A percentile compares a stretch with the other conserved stretches of the same genome.
Evolutionary conservation across 1,140 invertebrate genomes (phyloP).

Genomic region (Drosophila insularis): DNA sequence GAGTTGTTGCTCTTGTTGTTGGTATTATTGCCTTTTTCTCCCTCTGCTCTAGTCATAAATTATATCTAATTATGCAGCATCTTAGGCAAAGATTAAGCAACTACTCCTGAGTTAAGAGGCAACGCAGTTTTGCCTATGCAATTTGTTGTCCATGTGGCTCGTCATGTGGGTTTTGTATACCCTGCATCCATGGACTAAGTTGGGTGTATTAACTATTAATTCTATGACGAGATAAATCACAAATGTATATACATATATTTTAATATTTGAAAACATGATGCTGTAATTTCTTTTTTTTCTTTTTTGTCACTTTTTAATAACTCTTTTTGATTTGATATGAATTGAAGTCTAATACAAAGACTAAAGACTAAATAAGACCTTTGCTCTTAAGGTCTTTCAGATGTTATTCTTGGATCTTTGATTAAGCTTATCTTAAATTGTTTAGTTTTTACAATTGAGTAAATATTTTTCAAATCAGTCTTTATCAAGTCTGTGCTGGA

Average conservation of each 20-base stretch:
- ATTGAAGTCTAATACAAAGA: no score
- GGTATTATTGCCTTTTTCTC: constrained; percentile 12
- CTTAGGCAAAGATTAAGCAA: constrained; percentile 73
- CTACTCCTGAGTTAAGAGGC: constrained; percentile 41
- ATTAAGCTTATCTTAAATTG: background rate
- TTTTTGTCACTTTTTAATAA: no score
- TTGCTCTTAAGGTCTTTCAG: no score
- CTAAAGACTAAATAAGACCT: no score
- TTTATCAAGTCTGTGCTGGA: background rate
- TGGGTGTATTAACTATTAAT: background rate
- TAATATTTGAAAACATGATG: no score
- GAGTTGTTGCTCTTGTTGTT: background rate
- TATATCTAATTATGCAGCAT: constrained; percentile 79
- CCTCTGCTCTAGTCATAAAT: constrained; percentile 65
- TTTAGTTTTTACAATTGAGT: no score
- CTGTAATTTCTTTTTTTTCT: no score
- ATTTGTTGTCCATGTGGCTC: constrained; percentile 52
- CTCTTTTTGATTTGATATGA: no score
- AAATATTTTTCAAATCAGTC: no score
- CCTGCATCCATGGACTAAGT: background rate
- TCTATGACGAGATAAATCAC: no score
- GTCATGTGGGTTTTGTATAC: constrained; percentile 44
- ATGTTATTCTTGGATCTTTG: no score
- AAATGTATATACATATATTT: no score
- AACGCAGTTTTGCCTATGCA: constrained; percentile 47